Percentiles rank a stretch among this genome's conserved stretches.
These are phyloP conservation scores for Isurus oxyrinchus DNA, from an alignment of 2,113 vertebrate species.

Conservation along the genomic window DNA sequence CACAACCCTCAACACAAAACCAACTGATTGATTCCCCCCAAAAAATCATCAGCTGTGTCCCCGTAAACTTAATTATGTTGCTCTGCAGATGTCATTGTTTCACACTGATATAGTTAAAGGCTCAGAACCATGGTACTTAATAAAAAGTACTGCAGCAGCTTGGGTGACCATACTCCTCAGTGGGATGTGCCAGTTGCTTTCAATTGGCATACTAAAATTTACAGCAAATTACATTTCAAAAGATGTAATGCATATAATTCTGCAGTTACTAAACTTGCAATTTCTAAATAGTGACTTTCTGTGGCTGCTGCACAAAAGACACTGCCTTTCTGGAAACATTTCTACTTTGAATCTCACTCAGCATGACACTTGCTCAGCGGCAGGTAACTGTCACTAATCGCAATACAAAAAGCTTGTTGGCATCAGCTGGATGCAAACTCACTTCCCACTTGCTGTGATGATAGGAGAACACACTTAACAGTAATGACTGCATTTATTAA, in stretches of 20 bases:
- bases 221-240: background rate
- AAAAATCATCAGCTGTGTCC: background rate
- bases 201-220: background rate
- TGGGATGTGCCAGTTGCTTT: background rate
- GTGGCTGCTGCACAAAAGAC: background rate
- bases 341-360: background rate
- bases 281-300: background rate
- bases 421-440: conserved; percentile 22
- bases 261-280: background rate
- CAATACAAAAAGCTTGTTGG: background rate
- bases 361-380: background rate
- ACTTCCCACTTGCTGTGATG: background rate
- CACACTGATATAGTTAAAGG: background rate
- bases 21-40: background rate
- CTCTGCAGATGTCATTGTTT: background rate
- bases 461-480: background rate
- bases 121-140: background rate
- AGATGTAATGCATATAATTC: background rate
- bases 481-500: conserved; percentile 17
- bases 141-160: background rate
- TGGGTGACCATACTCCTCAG: background rate
- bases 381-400: conserved; percentile 11
- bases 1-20: background rate
- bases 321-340: background rate
- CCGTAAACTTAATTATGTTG: background rate